Evolutionary conservation across 2,113 vertebrate species (phyloP), one percentile per base, ranked within the genome.

Genomic region (Eulemur rufifrons): DNA sequence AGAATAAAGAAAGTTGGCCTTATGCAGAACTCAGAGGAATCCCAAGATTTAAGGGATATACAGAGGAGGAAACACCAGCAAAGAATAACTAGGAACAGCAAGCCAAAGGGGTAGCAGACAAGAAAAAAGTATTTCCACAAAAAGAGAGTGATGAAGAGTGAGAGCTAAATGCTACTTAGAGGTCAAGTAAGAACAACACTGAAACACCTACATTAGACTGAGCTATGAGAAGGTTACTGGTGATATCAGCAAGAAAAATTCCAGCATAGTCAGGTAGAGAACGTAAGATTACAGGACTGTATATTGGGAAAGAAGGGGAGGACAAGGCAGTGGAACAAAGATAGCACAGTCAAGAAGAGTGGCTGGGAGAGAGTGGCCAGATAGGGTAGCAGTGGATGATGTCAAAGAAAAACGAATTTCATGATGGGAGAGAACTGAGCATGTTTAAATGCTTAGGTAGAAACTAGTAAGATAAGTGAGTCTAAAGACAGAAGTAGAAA

Each of bases 51-150:
- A 77, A 47, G 32, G 47, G n/a, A 21, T 71, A 8, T 27, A 14
- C 54, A 86, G 8, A 71, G 17, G 8, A 5, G 15, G 20, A 61
- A 39, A 95, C 5, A 27, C 2, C n/a, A 88, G 81, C 64, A 84
- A 39, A 95, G 27, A 54, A 56, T 82, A 86, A 52, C 52, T 7
- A 91, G 32, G 25, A 94, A 3, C 50, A 93, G 77, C 15, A 91
- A 64, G 14, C 47, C 54, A 56, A 54, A 27, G 8, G 17, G 25
- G 18, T 0, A 66, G 12, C 0, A 68, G 59, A 27, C 13, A 88
- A 93, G 66, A 86, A 71, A 89, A 76, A 86, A 64, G 61, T 1
- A 6, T 69, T 88, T 64, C 86, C 42, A 37, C 2, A 0, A 21
- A 92, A 45, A 91, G 27, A 74, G 63, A 80, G 47, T 29, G 7